These are phyloP conservation scores for Papilio demoleus DNA, from an alignment of 2,888 invertebrate species.

Conservation along the genomic window DNA sequence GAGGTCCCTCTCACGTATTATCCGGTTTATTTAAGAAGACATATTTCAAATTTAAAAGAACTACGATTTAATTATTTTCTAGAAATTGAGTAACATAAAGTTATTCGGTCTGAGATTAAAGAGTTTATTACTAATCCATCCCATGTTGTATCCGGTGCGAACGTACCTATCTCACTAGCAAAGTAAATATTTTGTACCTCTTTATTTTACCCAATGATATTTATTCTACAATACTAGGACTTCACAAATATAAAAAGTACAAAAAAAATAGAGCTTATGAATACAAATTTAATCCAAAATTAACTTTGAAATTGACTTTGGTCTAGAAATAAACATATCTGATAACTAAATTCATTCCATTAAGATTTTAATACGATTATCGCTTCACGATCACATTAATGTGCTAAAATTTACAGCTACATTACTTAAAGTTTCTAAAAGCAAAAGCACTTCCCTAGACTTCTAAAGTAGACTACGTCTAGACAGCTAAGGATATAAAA, in stretches of 20 bases:
- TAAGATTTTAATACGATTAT: background rate
- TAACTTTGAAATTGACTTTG: background rate
- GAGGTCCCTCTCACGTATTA: too few species aligned
- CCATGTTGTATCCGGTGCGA: too few species aligned
- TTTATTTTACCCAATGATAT: too few species aligned
- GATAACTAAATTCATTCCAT: background rate
- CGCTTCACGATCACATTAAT: background rate
- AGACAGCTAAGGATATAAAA: background rate
- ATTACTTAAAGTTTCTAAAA: background rate
- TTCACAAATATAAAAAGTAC: background rate
- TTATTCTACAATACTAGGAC: too few species aligned
- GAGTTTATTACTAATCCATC: too few species aligned
- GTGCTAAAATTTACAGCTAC: background rate
- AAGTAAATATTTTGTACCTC: too few species aligned
- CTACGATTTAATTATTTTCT: too few species aligned
- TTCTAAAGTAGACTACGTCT: background rate
- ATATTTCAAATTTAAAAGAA: too few species aligned
- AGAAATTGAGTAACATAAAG: too few species aligned
- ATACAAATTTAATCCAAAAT: background rate
- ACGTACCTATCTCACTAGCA: too few species aligned
- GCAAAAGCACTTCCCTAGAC: background rate
- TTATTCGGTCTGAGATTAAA: too few species aligned
- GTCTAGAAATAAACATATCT: background rate
- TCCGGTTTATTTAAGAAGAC: too few species aligned
- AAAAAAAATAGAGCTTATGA: background rate